Percentiles rank a stretch among this genome's conserved stretches.
Conservation (phyloP, 2,113 vertebrate species). For the Sylvia atricapilla region DNA sequence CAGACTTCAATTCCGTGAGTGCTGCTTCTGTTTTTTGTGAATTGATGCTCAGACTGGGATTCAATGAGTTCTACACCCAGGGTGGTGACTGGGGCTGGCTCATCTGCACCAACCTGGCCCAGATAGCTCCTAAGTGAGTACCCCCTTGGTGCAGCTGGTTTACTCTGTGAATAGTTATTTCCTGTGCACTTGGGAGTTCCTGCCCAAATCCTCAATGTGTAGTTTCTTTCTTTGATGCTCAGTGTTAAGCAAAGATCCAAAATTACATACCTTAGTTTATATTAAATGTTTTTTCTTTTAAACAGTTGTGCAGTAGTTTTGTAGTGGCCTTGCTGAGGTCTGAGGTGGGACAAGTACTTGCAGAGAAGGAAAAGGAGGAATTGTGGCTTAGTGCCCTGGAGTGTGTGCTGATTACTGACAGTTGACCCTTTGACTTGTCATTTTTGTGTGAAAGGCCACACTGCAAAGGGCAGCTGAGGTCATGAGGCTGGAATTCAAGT, state of each 20-base stretch:
- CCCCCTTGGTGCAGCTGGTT: not conserved
- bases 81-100: conserved; percentile 78
- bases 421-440: not conserved
- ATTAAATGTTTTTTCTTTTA: not conserved
- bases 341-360: not conserved
- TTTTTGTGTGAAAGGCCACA: not conserved
- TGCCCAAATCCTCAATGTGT: not conserved
- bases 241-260: not conserved
- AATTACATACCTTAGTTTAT: not conserved
- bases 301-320: not conserved
- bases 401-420: not conserved
- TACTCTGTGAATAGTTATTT: not conserved
- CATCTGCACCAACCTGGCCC: conserved; percentile 77
- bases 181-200: not conserved
- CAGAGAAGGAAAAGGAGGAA: not conserved
- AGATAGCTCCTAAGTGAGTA: conserved; percentile 77
- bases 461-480: not conserved
- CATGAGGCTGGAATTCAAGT: not conserved
- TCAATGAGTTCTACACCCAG: conserved; percentile 73
- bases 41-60: conserved; percentile 76
- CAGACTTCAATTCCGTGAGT: conserved; percentile 68
- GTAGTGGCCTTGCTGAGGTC: not conserved
- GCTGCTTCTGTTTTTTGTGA: conserved; percentile 75
- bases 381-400: not conserved
- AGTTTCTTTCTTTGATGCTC: not conserved